Evolutionary conservation across 1,140 invertebrate genomes (phyloP), one percentile per base, ranked within the genome.

Genomic region (Apis cerana): DNA sequence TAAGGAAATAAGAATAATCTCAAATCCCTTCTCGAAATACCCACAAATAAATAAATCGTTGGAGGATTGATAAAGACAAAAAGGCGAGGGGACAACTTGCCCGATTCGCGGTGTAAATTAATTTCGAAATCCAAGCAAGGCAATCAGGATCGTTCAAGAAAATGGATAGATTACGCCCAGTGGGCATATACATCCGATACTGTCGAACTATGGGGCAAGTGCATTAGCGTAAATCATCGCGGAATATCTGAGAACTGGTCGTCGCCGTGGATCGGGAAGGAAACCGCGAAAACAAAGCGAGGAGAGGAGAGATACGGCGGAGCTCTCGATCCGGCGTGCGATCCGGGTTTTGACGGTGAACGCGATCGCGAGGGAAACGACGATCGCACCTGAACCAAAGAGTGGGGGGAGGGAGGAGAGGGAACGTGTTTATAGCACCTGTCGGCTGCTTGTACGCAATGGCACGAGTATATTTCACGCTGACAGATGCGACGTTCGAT

Each of bases 161-260:
- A 69, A 48, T 56, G 17, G n/a, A n/a, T 76, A 75, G 54, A 76
- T 82, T 61, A 76, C 43, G 8, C 62, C 8, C 70, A 27, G n/a
- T 43, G 56, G 50, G 72, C 23, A 43, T 67, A 50, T 67, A 33
- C 33, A 69, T 75, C 62, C 23, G 64, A 82, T 75, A 76, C 72
- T 76, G 80, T 82, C 72, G 69, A 82, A 82, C 72, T 76, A 33
- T 27, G 27, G 56, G 21, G 54, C 56, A 82, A 69, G 72, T 82
- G 80, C 80, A 82, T 82, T 82, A 82, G 72, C 74, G 80, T 82
- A 82, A 76, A 82, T 82, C 80, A 82, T 82, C 64, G 64, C 12
- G 56, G 23, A 69, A 50, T 82, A 82, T 76, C 48, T 43, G 33
- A 43, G 62, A 68, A 19, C 43, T 68, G n/a, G 72, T 27, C 33